Conservation (phyloP, 1,140 invertebrate genomes). For the Aphis craccivora region DNA sequence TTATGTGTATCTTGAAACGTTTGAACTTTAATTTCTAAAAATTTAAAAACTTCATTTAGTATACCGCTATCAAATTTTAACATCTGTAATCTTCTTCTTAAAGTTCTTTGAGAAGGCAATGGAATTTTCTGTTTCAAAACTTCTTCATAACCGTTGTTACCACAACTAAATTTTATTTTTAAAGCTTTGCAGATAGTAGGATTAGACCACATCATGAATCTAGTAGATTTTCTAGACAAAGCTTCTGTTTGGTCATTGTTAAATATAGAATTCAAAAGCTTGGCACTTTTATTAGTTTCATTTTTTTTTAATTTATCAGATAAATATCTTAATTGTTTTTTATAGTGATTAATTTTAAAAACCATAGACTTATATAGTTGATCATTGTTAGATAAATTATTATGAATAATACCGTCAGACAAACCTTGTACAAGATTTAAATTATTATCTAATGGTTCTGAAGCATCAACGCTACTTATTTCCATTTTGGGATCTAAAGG, state of each 20-base stretch:
- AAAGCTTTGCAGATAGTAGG: slow-evolving; percentile 58
- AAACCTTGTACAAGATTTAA: too few relatives aligned
- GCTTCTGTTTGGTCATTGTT: neutral
- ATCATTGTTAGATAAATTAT: too few relatives aligned
- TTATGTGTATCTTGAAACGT: slow-evolving; percentile 40
- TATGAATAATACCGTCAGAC: too few relatives aligned
- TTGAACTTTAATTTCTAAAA: too few relatives aligned
- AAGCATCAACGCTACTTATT: too few relatives aligned
- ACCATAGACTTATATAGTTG: neutral
- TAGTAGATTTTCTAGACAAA: neutral
- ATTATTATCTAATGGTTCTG: too few relatives aligned
- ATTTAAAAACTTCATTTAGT: too few relatives aligned
- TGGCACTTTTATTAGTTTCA: neutral
- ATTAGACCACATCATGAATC: slow-evolving; percentile 41
- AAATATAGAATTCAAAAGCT: slow-evolving; percentile 2
- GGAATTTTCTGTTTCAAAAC: slow-evolving; percentile 54
- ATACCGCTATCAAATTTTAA: slow-evolving; percentile 33
- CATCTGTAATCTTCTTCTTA: slow-evolving; percentile 57
- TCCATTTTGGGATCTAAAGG: too few relatives aligned
- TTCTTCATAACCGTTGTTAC: slow-evolving; percentile 55
- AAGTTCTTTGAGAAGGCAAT: slow-evolving; percentile 58
- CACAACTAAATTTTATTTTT: slow-evolving; percentile 57
- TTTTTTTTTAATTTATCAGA: slow-evolving; percentile 26
- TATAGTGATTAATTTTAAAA: neutral
- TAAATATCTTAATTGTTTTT: slow-evolving; percentile 10